Percentiles rank a stretch among this genome's conserved stretches.
Evolutionary conservation across 23 tunicate genomes (phyloP).

Genomic region (Ascidia mentula): DNA sequence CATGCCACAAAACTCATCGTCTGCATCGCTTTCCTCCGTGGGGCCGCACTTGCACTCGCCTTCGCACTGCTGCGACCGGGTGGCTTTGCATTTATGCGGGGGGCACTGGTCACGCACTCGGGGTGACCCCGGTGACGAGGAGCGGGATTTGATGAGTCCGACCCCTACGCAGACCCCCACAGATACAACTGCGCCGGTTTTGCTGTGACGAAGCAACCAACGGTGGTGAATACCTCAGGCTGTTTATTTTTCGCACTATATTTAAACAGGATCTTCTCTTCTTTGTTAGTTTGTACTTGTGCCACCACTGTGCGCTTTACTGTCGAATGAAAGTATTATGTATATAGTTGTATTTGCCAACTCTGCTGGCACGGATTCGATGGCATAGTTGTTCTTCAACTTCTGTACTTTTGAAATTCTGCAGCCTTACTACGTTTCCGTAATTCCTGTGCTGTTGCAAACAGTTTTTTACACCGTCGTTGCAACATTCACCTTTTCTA

Average conservation of each 20-base stretch:
- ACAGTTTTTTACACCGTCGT: no score
- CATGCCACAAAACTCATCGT: not conserved
- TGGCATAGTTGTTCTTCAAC: not conserved
- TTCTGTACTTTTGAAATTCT: not conserved
- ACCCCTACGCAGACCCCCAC: constrained; percentile 29
- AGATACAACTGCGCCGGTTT: constrained; percentile 14
- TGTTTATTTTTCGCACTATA: constrained; percentile 1
- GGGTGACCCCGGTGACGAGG: constrained; percentile 28
- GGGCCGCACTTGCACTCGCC: not conserved
- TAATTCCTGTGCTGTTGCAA: no score
- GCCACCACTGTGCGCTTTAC: not conserved
- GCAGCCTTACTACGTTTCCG: no score
- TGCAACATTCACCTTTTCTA: no score
- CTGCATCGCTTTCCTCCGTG: constrained; percentile 9
- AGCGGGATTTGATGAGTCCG: constrained; percentile 40
- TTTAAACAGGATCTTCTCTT: not conserved
- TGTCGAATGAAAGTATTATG: not conserved
- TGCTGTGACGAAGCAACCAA: constrained; percentile 1
- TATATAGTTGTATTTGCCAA: not conserved
- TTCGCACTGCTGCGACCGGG: constrained; percentile 17
- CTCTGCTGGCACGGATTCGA: not conserved
- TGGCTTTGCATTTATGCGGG: not conserved
- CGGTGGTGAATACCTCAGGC: not conserved
- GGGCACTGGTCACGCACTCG: constrained; percentile 3
- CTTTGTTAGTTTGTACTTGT: not conserved